phyloP scores from a whole-genome alignment of 35 echinoderm and acorn worm species.

The Eucidaris tribuloides region DNA sequence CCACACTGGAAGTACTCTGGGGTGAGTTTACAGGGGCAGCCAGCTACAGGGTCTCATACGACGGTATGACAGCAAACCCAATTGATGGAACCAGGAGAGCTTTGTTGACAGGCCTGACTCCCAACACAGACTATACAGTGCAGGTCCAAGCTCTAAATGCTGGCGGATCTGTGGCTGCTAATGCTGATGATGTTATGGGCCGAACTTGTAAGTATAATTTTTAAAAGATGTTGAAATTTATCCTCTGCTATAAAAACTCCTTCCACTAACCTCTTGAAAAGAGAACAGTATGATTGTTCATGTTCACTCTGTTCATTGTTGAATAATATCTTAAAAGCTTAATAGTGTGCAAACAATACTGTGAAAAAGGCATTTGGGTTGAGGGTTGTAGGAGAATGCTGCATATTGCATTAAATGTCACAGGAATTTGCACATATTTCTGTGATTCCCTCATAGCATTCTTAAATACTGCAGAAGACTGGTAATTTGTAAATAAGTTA shows the following conservation, averaged over 20 bases:
- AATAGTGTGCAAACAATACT: too few relatives aligned
- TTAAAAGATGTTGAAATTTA: not conserved
- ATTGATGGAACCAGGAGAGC: not conserved
- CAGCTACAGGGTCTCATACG: not conserved
- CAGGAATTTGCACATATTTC: too few relatives aligned
- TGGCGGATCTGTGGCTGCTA: not conserved
- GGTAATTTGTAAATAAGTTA: too few relatives aligned
- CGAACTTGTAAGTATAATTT: not conserved
- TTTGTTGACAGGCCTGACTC: not conserved
- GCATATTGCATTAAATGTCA: too few relatives aligned
- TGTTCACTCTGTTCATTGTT: too few relatives aligned
- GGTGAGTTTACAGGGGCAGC: not conserved
- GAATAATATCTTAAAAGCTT: too few relatives aligned
- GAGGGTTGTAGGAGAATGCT: too few relatives aligned
- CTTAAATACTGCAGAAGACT: too few relatives aligned
- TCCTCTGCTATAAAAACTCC: not conserved
- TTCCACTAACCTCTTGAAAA: not conserved
- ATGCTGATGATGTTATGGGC: not conserved
- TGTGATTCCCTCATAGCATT: too few relatives aligned
- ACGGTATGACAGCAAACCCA: not conserved
- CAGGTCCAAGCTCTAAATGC: not conserved
- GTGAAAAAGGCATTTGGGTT: too few relatives aligned
- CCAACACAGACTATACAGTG: slow-evolving; percentile 1
- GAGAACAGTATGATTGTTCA: too few relatives aligned
- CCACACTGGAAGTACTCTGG: not conserved